Conservation (phyloP, 2,888 invertebrate species). For the Polymixis lichenea region DNA sequence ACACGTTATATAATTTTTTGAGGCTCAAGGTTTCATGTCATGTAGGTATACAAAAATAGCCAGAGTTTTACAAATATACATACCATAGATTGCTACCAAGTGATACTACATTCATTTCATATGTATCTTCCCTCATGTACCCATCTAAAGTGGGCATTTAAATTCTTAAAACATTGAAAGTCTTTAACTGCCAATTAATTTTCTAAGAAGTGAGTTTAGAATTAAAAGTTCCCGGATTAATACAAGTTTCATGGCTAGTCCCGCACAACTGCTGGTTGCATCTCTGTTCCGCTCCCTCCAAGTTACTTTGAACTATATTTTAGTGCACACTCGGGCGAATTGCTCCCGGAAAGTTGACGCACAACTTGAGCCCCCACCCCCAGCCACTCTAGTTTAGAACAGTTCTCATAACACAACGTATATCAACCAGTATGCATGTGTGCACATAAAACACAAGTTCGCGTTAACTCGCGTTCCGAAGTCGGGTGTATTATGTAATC, state of each 20-base stretch:
- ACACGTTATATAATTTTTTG: neutral
- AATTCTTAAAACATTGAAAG: neutral
- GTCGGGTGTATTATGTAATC: conserved; percentile 78
- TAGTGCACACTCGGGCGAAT: conserved; percentile 78
- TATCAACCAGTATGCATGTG: conserved; percentile 72
- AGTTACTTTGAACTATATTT: conserved; percentile 85
- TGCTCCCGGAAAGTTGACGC: conserved; percentile 78
- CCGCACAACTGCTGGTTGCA: conserved; percentile 70
- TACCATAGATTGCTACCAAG: neutral
- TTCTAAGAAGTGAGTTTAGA: conserved; percentile 42
- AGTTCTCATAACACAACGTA: conserved; percentile 75
- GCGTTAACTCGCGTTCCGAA: conserved; percentile 73
- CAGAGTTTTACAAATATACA: neutral
- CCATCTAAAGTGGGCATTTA: neutral
- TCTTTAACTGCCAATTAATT: conserved; percentile 43
- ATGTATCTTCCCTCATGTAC: too few species aligned
- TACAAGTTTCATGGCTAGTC: conserved; percentile 71
- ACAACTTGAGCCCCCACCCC: conserved; percentile 64
- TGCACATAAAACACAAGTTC: conserved; percentile 78
- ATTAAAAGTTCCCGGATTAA: conserved; percentile 67
- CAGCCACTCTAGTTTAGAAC: conserved; percentile 70
- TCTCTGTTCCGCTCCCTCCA: conserved; percentile 71
- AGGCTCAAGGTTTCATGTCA: neutral
- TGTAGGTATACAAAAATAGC: neutral
- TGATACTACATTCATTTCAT: neutral